Evolutionary conservation across 2,797 vertebrate genomes (phyloP).

Genomic region (Mus caroli): DNA sequence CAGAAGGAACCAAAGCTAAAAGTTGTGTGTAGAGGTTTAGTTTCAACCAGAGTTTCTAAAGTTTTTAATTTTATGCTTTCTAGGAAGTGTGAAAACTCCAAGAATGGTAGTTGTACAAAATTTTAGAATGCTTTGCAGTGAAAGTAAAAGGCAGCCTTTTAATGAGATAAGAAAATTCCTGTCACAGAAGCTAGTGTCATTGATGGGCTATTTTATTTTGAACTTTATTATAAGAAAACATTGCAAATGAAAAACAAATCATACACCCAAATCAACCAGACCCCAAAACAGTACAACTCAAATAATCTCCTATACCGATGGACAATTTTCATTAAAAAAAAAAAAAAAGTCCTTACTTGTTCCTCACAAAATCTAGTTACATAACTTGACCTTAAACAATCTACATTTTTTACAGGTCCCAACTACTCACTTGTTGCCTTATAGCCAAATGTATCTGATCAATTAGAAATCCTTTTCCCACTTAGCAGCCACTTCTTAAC

Average conservation of each 20-base stretch:
- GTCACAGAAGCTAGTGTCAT: not conserved
- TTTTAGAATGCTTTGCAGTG: not conserved
- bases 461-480: not conserved
- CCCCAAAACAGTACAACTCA: not conserved
- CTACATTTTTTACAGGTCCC: not conserved
- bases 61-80: conserved; percentile 49
- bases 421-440: not conserved
- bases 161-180: not conserved
- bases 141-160: not conserved
- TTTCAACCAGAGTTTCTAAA: conserved; percentile 36
- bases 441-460: not conserved
- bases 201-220: not conserved
- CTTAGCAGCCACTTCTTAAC: not conserved
- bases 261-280: not conserved
- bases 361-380: not conserved
- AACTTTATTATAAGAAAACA: not conserved
- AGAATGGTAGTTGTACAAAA: conserved; percentile 2
- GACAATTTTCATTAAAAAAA: conserved; percentile 5
- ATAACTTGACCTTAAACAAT: conserved; percentile 11
- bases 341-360: not conserved
- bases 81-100: conserved; percentile 47
- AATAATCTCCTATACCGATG: not conserved
- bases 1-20: not conserved
- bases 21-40: not conserved
- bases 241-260: not conserved